These are phyloP conservation scores for Antennarius striatus DNA, from an alignment of 2,113 vertebrate genomes.

Conservation along the genomic window DNA sequence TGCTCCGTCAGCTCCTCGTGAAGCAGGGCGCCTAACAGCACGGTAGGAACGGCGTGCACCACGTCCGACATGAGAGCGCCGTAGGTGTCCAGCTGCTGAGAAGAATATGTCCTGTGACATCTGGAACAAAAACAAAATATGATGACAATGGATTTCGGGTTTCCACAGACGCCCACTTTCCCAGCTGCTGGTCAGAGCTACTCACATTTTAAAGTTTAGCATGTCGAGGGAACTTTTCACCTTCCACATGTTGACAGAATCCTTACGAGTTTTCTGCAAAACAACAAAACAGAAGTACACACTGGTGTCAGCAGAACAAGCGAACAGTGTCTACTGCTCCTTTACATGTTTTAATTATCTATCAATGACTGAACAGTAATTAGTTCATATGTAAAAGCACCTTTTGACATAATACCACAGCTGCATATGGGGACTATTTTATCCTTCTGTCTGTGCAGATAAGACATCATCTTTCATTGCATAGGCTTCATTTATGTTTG, in stretches of 20 bases:
- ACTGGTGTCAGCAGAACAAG: neutral
- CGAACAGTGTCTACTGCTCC: neutral
- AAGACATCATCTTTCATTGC: too few species aligned
- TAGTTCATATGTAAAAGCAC: too few species aligned
- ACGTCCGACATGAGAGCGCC: constrained; percentile 66
- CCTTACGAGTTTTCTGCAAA: constrained; percentile 10
- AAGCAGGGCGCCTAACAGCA: constrained; percentile 77
- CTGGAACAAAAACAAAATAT: neutral
- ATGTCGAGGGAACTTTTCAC: constrained; percentile 12
- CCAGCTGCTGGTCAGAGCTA: neutral
- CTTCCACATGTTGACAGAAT: constrained; percentile 12
- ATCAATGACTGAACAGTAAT: too few species aligned
- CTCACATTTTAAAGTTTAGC: constrained; percentile 50
- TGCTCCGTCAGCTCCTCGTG: constrained; percentile 79
- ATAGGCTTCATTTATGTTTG: too few species aligned
- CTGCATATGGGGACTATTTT: too few species aligned
- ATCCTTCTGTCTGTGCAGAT: too few species aligned
- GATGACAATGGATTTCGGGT: rapidly evolving
- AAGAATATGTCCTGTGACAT: neutral
- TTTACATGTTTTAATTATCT: too few species aligned
- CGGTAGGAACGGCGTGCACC: constrained; percentile 70
- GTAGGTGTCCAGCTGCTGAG: rapidly evolving
- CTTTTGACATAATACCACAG: too few species aligned
- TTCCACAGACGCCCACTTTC: neutral
- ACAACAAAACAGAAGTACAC: neutral